Evolutionary conservation across 2,797 vertebrate genomes (phyloP).

Genomic region (Phaenicophaeus curvirostris): DNA sequence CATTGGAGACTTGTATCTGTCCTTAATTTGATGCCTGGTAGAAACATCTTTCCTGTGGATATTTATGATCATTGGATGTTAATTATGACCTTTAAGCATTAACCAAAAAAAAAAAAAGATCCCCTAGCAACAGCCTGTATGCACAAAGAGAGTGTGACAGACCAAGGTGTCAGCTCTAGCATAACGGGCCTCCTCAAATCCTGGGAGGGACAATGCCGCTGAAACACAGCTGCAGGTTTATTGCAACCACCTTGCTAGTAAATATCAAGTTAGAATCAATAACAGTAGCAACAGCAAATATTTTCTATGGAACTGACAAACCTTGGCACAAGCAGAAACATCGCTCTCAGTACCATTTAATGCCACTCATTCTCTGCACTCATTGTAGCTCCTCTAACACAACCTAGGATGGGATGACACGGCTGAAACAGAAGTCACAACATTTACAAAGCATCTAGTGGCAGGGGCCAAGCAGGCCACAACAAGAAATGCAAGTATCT

Average conservation of each 20-base stretch:
- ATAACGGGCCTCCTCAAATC: not conserved
- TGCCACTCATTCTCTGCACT: not conserved
- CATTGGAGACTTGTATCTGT: not conserved
- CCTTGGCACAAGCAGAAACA: rapidly evolving
- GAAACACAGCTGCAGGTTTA: not conserved
- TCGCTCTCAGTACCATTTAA: not conserved
- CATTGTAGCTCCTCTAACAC: not conserved
- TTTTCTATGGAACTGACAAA: not conserved
- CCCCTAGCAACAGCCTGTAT: not conserved
- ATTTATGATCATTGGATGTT: conserved; percentile 1
- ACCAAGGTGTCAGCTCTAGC: rapidly evolving
- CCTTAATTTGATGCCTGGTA: not conserved
- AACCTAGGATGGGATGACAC: not conserved
- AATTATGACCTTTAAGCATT: conserved; percentile 38
- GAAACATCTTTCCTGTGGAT: conserved; percentile 6
- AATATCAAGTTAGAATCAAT: not conserved
- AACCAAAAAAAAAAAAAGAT: not conserved
- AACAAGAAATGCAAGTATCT: not conserved
- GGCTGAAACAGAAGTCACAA: rapidly evolving
- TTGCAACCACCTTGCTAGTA: not conserved
- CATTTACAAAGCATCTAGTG: not conserved
- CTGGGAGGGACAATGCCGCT: not conserved
- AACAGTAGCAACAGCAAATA: not conserved
- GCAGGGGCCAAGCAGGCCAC: not conserved
- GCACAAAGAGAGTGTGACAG: not conserved